Evolutionary conservation across 2,888 invertebrate genomes (phyloP).

Genomic region (Sericinus montela): DNA sequence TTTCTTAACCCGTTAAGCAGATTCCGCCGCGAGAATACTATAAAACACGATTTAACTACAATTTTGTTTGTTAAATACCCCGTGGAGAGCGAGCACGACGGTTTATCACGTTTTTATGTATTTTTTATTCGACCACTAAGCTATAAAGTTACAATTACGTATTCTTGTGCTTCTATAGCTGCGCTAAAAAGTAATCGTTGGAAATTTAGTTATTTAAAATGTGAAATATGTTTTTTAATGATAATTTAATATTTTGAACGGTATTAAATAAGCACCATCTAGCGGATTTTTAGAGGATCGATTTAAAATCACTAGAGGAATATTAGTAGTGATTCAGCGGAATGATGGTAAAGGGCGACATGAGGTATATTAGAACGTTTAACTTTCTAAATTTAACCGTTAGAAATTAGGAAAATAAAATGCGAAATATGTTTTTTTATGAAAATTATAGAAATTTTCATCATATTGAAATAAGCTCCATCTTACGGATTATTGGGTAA

Average conservation of each 20-base stretch:
- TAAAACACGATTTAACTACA: constrained; percentile 14
- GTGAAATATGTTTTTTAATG: not conserved
- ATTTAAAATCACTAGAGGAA: no score
- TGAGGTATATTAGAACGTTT: no score
- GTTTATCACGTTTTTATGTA: constrained; percentile 8
- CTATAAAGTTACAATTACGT: constrained; percentile 15
- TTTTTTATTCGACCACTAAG: constrained; percentile 3
- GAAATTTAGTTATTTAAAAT: not conserved
- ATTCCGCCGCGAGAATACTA: constrained; percentile 2
- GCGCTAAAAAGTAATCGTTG: not conserved
- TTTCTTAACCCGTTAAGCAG: no score
- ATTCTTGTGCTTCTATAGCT: not conserved
- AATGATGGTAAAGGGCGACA: no score
- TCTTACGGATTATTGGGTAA: no score
- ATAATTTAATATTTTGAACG: not conserved
- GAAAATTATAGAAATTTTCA: no score
- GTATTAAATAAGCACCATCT: not conserved
- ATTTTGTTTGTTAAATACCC: constrained; percentile 20
- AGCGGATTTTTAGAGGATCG: not conserved
- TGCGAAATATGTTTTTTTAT: no score
- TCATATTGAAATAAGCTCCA: no score
- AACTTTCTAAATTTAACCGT: no score
- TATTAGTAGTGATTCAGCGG: no score
- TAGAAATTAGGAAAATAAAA: no score
- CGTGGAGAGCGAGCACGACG: constrained; percentile 4